These are phyloP conservation scores for Polydrusus cervinus DNA, from an alignment of 2,888 invertebrate genomes.

Conservation along the genomic window DNA sequence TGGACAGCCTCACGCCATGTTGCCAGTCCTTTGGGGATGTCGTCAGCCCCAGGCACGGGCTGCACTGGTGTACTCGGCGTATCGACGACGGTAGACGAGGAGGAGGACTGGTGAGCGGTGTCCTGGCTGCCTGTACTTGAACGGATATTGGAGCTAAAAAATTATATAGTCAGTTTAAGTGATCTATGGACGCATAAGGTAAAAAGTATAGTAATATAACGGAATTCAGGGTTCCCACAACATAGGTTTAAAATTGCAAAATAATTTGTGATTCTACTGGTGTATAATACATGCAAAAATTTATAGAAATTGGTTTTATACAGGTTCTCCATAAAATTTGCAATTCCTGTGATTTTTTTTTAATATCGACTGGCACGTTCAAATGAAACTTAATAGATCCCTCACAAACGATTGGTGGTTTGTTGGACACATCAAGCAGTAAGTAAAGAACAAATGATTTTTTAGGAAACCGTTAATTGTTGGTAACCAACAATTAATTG, in stretches of 20 bases:
- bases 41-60: slow-evolving; percentile 66
- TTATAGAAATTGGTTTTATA: no score
- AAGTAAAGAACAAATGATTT: no score
- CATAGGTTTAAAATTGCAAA: not conserved
- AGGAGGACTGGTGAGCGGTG: slow-evolving; percentile 20
- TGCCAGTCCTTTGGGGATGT: slow-evolving; percentile 84
- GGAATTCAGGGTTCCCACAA: slow-evolving; percentile 14
- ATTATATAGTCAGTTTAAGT: slow-evolving; percentile 2
- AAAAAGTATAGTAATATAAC: not conserved
- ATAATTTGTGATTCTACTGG: not conserved
- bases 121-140: slow-evolving; percentile 49
- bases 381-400: no score
- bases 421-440: no score
- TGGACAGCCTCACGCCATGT: slow-evolving; percentile 93
- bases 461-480: no score
- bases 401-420: no score
- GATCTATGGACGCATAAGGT: not conserved
- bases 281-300: no score
- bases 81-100: not conserved
- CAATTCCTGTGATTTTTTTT: no score
- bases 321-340: no score
- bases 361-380: no score
- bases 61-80: slow-evolving; percentile 39
- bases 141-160: slow-evolving; percentile 52
- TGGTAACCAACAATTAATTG: no score